Evolutionary conservation across 2,888 invertebrate species (phyloP).

Genomic region (Yponomeuta evonymella): DNA sequence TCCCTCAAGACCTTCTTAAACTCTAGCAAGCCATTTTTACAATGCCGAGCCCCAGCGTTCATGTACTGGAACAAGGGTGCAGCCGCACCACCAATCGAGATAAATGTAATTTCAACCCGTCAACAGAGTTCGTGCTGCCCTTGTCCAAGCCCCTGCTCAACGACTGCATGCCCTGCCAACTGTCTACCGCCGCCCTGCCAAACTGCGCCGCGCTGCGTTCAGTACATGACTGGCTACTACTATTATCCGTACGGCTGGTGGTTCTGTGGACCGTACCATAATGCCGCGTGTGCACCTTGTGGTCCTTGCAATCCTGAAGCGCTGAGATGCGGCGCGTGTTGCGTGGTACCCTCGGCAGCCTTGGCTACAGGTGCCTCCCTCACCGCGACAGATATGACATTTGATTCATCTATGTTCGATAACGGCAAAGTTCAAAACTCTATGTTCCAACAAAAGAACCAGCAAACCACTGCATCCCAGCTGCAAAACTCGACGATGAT

Average conservation of each 20-base stretch:
- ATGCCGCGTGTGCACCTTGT: constrained; percentile 29
- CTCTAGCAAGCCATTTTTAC: neutral
- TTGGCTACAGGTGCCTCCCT: neutral
- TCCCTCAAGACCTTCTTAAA: neutral
- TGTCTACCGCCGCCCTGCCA: constrained; percentile 53
- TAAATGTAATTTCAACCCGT: neutral
- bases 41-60: neutral
- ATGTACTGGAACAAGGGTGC: neutral
- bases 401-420: neutral
- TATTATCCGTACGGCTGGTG: constrained; percentile 62
- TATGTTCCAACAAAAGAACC: neutral
- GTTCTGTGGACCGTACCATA: constrained; percentile 63
- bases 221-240: constrained; percentile 60
- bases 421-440: neutral
- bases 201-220: constrained; percentile 47
- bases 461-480: neutral
- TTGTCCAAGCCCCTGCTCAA: neutral
- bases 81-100: neutral
- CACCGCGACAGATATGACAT: neutral
- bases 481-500: neutral
- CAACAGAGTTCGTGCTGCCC: neutral
- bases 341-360: neutral
- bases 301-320: constrained; percentile 30
- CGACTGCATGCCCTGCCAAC: constrained; percentile 11
- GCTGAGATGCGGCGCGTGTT: constrained; percentile 17